Evolutionary conservation across 2,113 vertebrate genomes (phyloP).

Genomic region (Actenoides hombroni): DNA sequence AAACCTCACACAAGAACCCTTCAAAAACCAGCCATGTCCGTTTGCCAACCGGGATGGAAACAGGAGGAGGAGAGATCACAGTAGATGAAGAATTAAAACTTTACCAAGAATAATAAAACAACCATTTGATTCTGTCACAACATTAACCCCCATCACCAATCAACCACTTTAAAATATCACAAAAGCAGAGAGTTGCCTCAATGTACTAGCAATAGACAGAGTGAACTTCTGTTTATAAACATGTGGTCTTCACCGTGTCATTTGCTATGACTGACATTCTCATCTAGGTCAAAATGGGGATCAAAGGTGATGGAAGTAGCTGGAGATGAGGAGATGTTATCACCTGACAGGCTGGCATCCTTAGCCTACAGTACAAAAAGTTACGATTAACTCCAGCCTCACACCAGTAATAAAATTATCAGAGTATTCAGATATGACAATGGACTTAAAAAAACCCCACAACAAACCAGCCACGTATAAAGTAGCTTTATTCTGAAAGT

Average conservation of each 20-base stretch:
- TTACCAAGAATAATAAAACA: neutral
- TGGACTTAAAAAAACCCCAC: neutral
- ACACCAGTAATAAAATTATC: no score
- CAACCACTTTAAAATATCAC: neutral
- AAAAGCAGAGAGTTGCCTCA: neutral
- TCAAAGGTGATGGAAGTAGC: neutral
- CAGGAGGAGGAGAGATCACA: neutral
- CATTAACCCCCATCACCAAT: neutral
- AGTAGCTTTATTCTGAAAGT: neutral
- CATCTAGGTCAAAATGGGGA: neutral
- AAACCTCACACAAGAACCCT: neutral
- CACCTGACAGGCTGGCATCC: neutral
- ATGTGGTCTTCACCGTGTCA: rapidly evolving
- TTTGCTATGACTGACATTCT: neutral
- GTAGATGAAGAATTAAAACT: neutral
- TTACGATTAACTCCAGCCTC: no score
- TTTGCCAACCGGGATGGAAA: neutral
- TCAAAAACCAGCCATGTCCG: neutral
- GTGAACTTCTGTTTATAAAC: neutral
- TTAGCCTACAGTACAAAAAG: neutral
- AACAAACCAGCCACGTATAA: neutral
- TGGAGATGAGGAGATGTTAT: neutral
- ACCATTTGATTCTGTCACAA: neutral
- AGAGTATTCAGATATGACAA: neutral
- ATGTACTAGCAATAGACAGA: neutral